These are phyloP conservation scores for Enteromius treurensis DNA, from an alignment of 2,797 vertebrate genomes.

Conservation along the genomic window DNA sequence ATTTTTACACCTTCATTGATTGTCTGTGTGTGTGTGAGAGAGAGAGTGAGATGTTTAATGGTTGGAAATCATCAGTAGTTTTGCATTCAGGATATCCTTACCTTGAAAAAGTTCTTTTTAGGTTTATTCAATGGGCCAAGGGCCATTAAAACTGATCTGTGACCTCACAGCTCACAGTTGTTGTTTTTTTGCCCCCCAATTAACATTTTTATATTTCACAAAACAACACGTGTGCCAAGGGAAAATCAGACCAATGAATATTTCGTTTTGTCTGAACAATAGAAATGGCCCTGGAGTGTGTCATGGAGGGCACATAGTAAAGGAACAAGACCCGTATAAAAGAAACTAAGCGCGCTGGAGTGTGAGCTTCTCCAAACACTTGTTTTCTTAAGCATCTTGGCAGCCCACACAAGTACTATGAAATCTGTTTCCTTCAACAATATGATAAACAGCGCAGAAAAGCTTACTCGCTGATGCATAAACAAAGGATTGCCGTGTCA, in stretches of 20 bases:
- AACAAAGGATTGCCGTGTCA: slow-evolving; percentile 56
- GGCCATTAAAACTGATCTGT: not conserved
- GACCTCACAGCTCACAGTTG: not conserved
- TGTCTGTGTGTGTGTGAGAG: not conserved
- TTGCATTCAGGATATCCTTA: not conserved
- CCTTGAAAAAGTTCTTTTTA: not conserved
- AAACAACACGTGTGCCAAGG: slow-evolving; percentile 50
- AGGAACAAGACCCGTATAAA: slow-evolving; percentile 44
- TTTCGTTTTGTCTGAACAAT: slow-evolving; percentile 58
- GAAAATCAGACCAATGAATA: slow-evolving; percentile 52
- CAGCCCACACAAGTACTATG: slow-evolving; percentile 45
- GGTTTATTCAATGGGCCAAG: not conserved
- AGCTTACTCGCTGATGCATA: slow-evolving; percentile 55
- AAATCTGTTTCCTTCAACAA: slow-evolving; percentile 55
- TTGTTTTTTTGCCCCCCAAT: not conserved
- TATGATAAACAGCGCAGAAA: slow-evolving; percentile 58
- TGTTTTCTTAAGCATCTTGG: slow-evolving; percentile 46
- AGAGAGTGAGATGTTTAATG: not conserved
- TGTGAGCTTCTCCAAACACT: slow-evolving; percentile 42
- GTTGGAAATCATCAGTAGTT: not conserved
- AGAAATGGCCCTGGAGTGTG: slow-evolving; percentile 51
- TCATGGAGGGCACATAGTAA: slow-evolving; percentile 52
- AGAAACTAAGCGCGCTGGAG: slow-evolving; percentile 23
- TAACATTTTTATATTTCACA: slow-evolving; percentile 39
- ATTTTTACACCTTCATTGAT: not conserved